phyloP scores from a whole-genome alignment of 2,113 vertebrate genomes.

The Colinus virginianus region DNA sequence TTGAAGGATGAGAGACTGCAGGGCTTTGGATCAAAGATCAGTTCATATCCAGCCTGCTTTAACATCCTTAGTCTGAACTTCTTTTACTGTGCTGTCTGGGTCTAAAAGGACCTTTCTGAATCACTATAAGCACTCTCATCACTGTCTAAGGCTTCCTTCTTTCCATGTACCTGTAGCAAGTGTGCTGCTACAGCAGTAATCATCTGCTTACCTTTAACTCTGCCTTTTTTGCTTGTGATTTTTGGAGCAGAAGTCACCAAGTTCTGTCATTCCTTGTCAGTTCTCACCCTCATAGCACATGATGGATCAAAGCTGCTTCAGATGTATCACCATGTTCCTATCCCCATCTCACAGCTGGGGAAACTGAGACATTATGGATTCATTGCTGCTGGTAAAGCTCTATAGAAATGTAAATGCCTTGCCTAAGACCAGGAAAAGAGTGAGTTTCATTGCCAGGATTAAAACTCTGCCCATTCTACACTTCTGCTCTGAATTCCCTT shows the following conservation, averaged over 20 bases:
- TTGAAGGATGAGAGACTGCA: not conserved
- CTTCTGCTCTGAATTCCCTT: not conserved
- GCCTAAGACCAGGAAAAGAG: not conserved
- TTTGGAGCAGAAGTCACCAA: not conserved
- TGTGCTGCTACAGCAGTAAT: not conserved
- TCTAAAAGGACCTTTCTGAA: not conserved
- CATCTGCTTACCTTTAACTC: not conserved
- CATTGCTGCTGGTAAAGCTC: constrained; percentile 13
- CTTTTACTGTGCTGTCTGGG: not conserved
- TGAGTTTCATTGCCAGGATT: constrained; percentile 1
- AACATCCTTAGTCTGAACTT: not conserved
- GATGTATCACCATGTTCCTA: not conserved
- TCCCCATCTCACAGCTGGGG: constrained; percentile 24
- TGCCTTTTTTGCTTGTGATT: not conserved
- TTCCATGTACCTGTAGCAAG: not conserved
- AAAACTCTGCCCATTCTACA: constrained; percentile 7
- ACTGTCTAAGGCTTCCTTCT: not conserved
- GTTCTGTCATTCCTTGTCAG: not conserved
- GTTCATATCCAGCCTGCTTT: too few species aligned
- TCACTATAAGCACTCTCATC: accelerated
- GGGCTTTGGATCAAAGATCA: not conserved
- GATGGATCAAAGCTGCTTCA: not conserved
- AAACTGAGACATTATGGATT: not conserved
- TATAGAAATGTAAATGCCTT: constrained; percentile 43
- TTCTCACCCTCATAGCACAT: not conserved